Base-by-base conservation (phyloP, 2,888 invertebrate genomes). In the Meghimatium bilineatum region DNA sequence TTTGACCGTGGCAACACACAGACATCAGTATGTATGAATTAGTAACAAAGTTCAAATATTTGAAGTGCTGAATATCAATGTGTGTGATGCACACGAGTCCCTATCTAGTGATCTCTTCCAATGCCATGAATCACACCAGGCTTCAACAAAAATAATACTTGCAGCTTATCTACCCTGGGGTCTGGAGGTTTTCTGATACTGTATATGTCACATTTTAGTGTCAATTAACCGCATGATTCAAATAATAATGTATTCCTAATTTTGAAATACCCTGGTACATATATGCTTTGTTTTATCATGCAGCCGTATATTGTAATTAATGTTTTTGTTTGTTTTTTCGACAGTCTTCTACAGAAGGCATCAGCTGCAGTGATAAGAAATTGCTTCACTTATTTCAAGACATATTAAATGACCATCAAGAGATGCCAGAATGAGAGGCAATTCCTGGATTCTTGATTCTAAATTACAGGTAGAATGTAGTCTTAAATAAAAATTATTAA, bases 361-460 rank as follows among this genome's bases (percentile, higher is more conserved):
- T 77, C 69, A 77, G 60, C 29, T 77, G 74, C 69, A 71, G 56
- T 69, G 82, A 82, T 38, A 82, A 69, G 60, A 82, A 82, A 29
- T 36, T 82, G n/a, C 77, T 82, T 34, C 32, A 76, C 56, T 32
- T 56, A 14, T 82, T 77, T 29, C 76, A 76, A 10, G 75, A 77
- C 56, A 36, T 77, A 20, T 77, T 69, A 71, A 56, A 75, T 56
- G 77, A 72, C 72, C 72, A 52, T 60, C 71, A 74, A 23, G 81
- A 74, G 10, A 60, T 81, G 23, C 81, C 77, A 66, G 82, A 69
- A 29, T 78, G 83, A 83, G n/a, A 23, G 29, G 17, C 10, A 20
- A 12, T 32, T 38, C 23, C 60, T n/a, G 32, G 26, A 23, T 78
- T 0, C 29, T 38, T 29, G 32, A 44, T 1, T 6, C 63, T 26